phyloP scores from a whole-genome alignment of 2,888 invertebrate species.

The Neoascia interrupta region DNA sequence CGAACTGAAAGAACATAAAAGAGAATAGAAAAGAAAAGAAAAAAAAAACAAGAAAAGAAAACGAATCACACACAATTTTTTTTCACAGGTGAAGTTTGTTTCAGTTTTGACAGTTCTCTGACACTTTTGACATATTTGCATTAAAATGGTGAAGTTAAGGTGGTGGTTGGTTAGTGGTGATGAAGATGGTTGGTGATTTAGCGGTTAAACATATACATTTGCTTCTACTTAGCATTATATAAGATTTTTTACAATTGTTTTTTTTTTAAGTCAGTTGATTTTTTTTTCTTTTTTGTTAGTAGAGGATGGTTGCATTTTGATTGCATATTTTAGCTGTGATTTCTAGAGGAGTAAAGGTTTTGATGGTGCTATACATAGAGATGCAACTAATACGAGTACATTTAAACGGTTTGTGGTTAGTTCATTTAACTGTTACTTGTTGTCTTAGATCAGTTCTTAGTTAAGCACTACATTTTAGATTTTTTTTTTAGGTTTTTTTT shows the following conservation, averaged over 20 bases:
- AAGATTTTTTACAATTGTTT: constrained; percentile 22
- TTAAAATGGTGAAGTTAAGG: constrained; percentile 45
- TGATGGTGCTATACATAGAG: constrained; percentile 64
- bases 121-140: constrained; percentile 42
- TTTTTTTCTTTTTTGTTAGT: constrained; percentile 29
- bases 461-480: constrained; percentile 63
- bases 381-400: constrained; percentile 57
- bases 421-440: constrained; percentile 39
- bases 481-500: constrained; percentile 41
- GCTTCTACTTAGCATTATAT: constrained; percentile 46
- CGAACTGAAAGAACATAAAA: constrained; percentile 74
- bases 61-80: constrained; percentile 21
- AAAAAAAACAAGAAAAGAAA: constrained; percentile 50
- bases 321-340: no score
- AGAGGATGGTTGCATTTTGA: constrained; percentile 53
- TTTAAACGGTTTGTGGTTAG: constrained; percentile 37
- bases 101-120: constrained; percentile 21
- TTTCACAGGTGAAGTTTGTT: constrained; percentile 2
- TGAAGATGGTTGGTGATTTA: constrained; percentile 68
- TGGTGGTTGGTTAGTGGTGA: constrained; percentile 58
- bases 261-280: neutral
- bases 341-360: constrained; percentile 50
- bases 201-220: constrained; percentile 56
- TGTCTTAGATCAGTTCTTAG: constrained; percentile 60
- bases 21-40: constrained; percentile 47